A percentile compares a stretch with the other conserved stretches of the same genome.
phyloP scores from a whole-genome alignment of 2,888 invertebrate species.

The Sericinus montela region DNA sequence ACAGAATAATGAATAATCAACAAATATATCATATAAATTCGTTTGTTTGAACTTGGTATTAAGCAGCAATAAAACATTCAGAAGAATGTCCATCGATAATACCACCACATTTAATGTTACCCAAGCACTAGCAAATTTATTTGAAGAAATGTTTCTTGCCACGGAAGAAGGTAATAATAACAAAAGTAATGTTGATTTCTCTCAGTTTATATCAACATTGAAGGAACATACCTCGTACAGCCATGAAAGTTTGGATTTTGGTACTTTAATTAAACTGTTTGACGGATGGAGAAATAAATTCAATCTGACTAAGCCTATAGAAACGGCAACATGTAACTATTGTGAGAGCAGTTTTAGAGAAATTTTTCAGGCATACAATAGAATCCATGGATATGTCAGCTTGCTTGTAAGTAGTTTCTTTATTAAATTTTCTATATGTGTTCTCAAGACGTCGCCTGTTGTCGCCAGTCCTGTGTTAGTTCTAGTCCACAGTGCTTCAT shows the following conservation, averaged over 20 bases:
- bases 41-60: background rate
- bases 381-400: conserved; percentile 90
- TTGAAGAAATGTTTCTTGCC: conserved; percentile 61
- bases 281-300: conserved; percentile 55
- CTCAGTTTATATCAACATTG: conserved; percentile 53
- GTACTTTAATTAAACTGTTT: conserved; percentile 56
- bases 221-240: conserved; percentile 42
- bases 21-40: background rate
- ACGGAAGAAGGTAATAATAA: conserved; percentile 53
- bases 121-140: conserved; percentile 56
- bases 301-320: conserved; percentile 52
- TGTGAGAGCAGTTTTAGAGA: conserved; percentile 81
- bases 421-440: background rate
- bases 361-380: conserved; percentile 81
- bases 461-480: no score
- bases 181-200: conserved; percentile 48
- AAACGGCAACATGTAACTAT: conserved; percentile 61
- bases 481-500: no score
- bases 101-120: conserved; percentile 54
- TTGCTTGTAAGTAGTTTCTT: conserved; percentile 83
- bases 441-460: no score
- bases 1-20: background rate
- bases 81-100: conserved; percentile 51
- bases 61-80: background rate
- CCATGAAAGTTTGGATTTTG: conserved; percentile 60